Base-by-base conservation (phyloP, 1,140 invertebrate species). In the Penaeus chinensis region DNA sequence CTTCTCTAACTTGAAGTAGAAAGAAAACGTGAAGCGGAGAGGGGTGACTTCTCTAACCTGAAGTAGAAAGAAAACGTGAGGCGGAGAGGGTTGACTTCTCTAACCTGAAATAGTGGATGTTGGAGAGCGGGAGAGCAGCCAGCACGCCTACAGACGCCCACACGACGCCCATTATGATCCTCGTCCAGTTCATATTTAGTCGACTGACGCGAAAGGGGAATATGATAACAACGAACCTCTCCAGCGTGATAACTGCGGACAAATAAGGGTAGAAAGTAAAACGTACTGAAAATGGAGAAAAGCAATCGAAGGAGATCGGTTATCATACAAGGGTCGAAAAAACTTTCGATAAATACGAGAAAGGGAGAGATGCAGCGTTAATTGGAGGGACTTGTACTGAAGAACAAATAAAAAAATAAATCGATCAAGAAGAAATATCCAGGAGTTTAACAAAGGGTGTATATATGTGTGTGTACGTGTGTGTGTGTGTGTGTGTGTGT, bases 141-240 rank as follows among this genome's bases (percentile, higher is more conserved):
- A 94, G 90, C 20, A 92, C 20, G 13, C 91, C 91, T 2, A 93
- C 93, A 2, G 92, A 78, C 11, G 92, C 60, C 94, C 94, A 94
- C 24, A 93, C 91, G 22, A 90, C 79, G 0, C 91, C 90, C 93
- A 94, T 94, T 10, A 93, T 91, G n/a, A 92, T 69, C 16, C 91
- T 90, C 8, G 93, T 94, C 78, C 78, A 61, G 13, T 91, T 91
- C 90, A 93, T 92, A 60, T 93, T 91, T 65, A 91, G 87, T 87
- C 90, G 90, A 92, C 92, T 91, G 42, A 92, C 88, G 82, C 92
- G 91, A 69, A 94, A 93, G 37, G 94, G 94, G 91, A 94, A 94
- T 78, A 94, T 92, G 54, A 94, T 94, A 24, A 92, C 93, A 76
- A 94, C 91, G 77, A 94, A 92, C 37, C 94, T 90, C 89, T 94